Conservation (phyloP, 2,113 vertebrate genomes). For the Otis tarda region DNA sequence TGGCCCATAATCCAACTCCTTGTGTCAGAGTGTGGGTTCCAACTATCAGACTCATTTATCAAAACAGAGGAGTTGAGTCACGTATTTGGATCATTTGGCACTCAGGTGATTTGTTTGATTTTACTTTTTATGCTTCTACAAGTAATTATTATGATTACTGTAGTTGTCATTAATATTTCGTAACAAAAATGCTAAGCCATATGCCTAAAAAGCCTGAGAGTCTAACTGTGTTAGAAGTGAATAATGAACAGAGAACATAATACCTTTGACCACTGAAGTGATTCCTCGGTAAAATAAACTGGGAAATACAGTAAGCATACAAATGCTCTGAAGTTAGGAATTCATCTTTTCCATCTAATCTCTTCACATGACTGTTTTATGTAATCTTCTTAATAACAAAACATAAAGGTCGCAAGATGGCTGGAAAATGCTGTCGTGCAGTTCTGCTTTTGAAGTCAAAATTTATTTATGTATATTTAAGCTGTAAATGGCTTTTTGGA, state of each 20-base stretch:
- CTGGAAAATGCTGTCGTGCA: slow-evolving; percentile 12
- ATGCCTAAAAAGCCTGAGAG: neutral
- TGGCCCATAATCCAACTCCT: neutral
- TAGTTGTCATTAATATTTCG: neutral
- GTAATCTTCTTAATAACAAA: slow-evolving; percentile 52
- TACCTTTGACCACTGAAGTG: slow-evolving; percentile 52
- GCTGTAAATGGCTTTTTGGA: slow-evolving; percentile 27
- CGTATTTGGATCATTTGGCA: neutral
- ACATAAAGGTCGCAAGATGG: neutral
- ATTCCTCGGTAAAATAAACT: slow-evolving; percentile 33
- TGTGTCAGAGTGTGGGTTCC: neutral
- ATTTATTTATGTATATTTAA: slow-evolving; percentile 60
- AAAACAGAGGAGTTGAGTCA: neutral
- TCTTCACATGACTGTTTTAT: slow-evolving; percentile 33
- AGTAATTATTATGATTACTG: neutral
- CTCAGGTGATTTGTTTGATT: neutral
- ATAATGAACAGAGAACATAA: slow-evolving; percentile 8
- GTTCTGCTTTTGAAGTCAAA: slow-evolving; percentile 45
- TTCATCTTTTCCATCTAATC: slow-evolving; percentile 7
- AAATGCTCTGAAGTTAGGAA: slow-evolving; percentile 12
- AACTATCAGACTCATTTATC: neutral
- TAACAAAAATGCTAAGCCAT: neutral
- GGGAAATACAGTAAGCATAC: neutral
- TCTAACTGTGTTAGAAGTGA: neutral
- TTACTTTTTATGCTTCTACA: neutral